Evolutionary conservation across 2,888 invertebrate genomes (phyloP).

Genomic region (Plagodis dolabraria): DNA sequence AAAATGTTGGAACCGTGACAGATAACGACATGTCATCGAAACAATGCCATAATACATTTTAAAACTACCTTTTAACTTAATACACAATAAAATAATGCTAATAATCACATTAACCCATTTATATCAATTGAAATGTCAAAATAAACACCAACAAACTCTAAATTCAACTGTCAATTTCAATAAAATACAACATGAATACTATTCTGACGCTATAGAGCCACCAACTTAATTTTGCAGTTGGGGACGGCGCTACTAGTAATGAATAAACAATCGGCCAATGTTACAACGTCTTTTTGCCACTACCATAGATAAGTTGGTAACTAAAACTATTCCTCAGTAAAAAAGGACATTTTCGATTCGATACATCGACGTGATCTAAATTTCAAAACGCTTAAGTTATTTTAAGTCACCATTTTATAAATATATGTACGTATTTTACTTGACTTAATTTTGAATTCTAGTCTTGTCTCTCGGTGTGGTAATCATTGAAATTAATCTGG

Average conservation of each 20-base stretch:
- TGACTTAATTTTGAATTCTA: constrained; percentile 29
- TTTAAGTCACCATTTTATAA: constrained; percentile 1
- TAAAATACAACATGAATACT: constrained; percentile 30
- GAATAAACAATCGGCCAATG: too few relatives aligned
- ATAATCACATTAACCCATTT: constrained; percentile 4
- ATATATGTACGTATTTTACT: not conserved
- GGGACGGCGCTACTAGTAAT: too few relatives aligned
- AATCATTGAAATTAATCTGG: constrained; percentile 26
- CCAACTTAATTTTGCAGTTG: too few relatives aligned
- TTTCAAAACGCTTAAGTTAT: constrained; percentile 34
- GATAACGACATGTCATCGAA: too few relatives aligned
- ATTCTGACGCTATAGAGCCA: constrained; percentile 12
- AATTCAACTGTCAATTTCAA: constrained; percentile 17
- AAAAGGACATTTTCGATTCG: constrained; percentile 40
- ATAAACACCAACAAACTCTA: constrained; percentile 25
- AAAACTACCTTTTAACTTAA: too few relatives aligned
- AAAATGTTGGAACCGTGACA: too few relatives aligned
- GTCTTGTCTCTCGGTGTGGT: constrained; percentile 25
- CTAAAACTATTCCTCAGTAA: constrained; percentile 25
- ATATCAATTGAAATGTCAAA: constrained; percentile 7
- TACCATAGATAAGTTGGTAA: not conserved
- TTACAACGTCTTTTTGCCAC: too few relatives aligned
- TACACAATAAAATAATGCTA: not conserved
- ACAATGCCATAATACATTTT: too few relatives aligned
- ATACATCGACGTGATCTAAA: constrained; percentile 38